Percentiles rank a stretch among this genome's conserved stretches.
Evolutionary conservation across 2,888 invertebrate species (phyloP).

Genomic region (Ceraclea dissimilis): DNA sequence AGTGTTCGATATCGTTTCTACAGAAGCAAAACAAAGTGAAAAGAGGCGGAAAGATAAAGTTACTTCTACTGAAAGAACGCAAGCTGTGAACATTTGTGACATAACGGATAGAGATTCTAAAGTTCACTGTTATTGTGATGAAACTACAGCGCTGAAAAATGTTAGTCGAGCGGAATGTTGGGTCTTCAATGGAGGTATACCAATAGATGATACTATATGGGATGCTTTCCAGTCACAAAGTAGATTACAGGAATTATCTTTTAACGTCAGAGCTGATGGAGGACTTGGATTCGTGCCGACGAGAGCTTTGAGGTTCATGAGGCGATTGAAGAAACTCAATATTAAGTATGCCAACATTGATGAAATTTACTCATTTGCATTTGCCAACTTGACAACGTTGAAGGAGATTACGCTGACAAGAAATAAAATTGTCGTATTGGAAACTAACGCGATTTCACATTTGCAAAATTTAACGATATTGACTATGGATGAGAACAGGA

Average conservation of each 20-base stretch:
- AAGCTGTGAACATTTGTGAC: slow-evolving; percentile 50
- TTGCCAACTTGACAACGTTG: slow-evolving; percentile 64
- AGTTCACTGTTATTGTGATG: slow-evolving; percentile 63
- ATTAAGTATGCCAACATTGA: slow-evolving; percentile 67
- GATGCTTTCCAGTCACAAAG: slow-evolving; percentile 66
- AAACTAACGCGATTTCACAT: slow-evolving; percentile 64
- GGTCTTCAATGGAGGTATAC: slow-evolving; percentile 62
- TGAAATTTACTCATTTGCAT: slow-evolving; percentile 61
- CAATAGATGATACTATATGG: slow-evolving; percentile 66
- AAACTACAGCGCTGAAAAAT: slow-evolving; percentile 44
- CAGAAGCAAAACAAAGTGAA: slow-evolving; percentile 42
- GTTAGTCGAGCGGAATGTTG: slow-evolving; percentile 71
- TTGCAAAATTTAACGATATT: slow-evolving; percentile 61
- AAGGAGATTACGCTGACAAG: slow-evolving; percentile 59
- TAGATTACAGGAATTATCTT: slow-evolving; percentile 60
- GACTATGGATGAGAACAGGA: slow-evolving; percentile 68
- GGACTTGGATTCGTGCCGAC: slow-evolving; percentile 65
- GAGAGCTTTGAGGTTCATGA: slow-evolving; percentile 58
- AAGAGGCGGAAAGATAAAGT: slow-evolving; percentile 42
- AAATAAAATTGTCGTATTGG: slow-evolving; percentile 61
- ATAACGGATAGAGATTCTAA: slow-evolving; percentile 49
- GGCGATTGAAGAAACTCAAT: slow-evolving; percentile 57
- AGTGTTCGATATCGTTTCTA: neutral
- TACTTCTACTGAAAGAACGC: slow-evolving; percentile 36
- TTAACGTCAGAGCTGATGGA: slow-evolving; percentile 63